Percentiles rank a stretch among this genome's conserved stretches.
Evolutionary conservation across 2,797 vertebrate species (phyloP).

Genomic region (Phoeniculus purpureus): DNA sequence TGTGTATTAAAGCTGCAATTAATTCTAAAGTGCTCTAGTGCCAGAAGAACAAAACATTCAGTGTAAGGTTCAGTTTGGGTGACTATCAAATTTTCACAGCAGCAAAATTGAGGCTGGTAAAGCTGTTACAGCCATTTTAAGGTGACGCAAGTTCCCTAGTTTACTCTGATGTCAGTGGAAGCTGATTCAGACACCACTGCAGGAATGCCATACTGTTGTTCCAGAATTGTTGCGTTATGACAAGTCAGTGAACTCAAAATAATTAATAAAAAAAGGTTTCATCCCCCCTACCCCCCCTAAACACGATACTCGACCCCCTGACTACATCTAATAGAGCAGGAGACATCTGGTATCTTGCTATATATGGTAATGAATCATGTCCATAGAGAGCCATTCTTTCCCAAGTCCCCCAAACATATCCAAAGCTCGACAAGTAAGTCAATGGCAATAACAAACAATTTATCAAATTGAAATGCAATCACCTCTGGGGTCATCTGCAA

Average conservation of each 20-base stretch:
- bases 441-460: background rate
- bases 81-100: background rate
- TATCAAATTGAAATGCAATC: slow-evolving; percentile 30
- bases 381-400: background rate
- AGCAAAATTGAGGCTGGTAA: background rate
- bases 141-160: background rate
- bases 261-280: background rate
- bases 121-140: background rate
- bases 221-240: background rate
- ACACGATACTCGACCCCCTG: background rate
- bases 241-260: background rate
- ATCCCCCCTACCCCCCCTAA: background rate
- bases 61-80: background rate
- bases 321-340: background rate
- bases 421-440: slow-evolving; percentile 13
- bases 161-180: background rate
- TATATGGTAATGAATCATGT: background rate
- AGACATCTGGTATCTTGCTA: background rate
- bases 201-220: background rate
- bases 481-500: background rate
- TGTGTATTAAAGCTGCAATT: background rate
- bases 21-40: background rate
- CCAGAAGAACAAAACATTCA: background rate
- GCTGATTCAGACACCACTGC: background rate
- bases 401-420: background rate